Evolutionary conservation across 2,113 vertebrate genomes (phyloP), one percentile per base, ranked within the genome.

Genomic region (Nettapus auritus): DNA sequence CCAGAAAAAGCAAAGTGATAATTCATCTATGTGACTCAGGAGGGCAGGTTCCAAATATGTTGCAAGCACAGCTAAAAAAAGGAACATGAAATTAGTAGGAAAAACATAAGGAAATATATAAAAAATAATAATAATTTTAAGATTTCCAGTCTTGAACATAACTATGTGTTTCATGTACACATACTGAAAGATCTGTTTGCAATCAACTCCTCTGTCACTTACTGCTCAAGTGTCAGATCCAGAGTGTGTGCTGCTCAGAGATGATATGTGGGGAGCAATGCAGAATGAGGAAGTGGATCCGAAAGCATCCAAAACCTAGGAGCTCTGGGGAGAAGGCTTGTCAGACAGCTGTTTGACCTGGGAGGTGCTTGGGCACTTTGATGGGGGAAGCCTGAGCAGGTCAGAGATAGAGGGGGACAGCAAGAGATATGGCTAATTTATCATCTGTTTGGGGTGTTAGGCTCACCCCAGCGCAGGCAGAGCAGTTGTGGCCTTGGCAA

Each of bases 131-230:
- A 75, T 62, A 87, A 73, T 77, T 70, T 92, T 63, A 82, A 78
- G 52, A 86, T 91, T 85, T 92, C 70, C 70, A 95, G 44, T 69
- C 63, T 80, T 75, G 82, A 88, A 88, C 20, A 1, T 46, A 77
- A 92, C 13, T 74, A 50, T 36, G 2, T 4, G 0, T 79, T 94
- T 48, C 22, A 53, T 73, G 33, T 70, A 52, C 0, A 0, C 56
- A 73, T 64, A 77, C 38, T 0, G 0, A 77, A 96, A 74, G 84
- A 76, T 95, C 74, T 94, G 94, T 91, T 95, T 85, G 67, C 64
- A 94, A 88, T 95, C 95, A 93, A 44, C 26, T 82, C 67, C 50
- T 87, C 78, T 87, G 89, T 96, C 86, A 85, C 84, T 93, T 95
- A 92, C 81, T 80, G 92, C 63, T 60, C 74, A 19, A 89, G 25